Conservation (phyloP, 1,140 invertebrate species). For the Sitobion miscanthi region DNA sequence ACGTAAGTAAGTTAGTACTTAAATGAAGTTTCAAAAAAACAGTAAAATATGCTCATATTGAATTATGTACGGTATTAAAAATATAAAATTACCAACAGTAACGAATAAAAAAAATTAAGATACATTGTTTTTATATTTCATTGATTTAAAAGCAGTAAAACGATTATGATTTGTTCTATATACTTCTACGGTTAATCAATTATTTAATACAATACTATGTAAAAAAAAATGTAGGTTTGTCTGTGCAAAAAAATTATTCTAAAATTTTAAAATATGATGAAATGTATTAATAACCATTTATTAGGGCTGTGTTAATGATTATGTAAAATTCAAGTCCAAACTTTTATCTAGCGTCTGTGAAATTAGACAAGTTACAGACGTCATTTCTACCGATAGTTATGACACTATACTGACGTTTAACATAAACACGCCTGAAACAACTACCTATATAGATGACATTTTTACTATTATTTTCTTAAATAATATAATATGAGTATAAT, state of each 20-base stretch:
- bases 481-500: no score
- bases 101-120: background rate
- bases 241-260: background rate
- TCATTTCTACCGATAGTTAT: background rate
- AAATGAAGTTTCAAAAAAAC: background rate
- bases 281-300: background rate
- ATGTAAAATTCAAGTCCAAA: background rate
- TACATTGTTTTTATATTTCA: background rate
- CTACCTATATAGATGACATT: background rate
- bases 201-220: background rate
- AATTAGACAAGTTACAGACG: background rate
- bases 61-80: background rate
- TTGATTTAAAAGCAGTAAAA: background rate
- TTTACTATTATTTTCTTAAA: no score
- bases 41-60: background rate
- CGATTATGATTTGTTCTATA: background rate
- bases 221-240: background rate
- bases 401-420: background rate
- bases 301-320: background rate
- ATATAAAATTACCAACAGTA: background rate
- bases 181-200: background rate
- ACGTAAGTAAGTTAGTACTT: background rate
- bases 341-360: background rate
- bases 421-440: background rate
- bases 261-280: no score